These are phyloP conservation scores for Pachliopta kotzebuea DNA, from an alignment of 2,888 invertebrate species.

Conservation along the genomic window DNA sequence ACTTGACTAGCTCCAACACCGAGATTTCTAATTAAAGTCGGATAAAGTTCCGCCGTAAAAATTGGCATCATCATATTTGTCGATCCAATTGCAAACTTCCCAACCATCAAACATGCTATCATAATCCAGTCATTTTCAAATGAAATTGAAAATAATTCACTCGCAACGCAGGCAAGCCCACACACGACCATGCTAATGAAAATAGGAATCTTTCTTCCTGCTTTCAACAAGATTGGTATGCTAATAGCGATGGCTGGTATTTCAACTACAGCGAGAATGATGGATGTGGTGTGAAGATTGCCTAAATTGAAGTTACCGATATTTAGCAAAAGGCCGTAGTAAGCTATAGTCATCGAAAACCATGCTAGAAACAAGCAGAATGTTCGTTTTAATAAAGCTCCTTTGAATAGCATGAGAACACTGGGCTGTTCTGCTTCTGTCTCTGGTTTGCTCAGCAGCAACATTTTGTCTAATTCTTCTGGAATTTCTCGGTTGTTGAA, in stretches of 20 bases:
- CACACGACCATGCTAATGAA: conserved; percentile 84
- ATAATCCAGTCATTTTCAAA: conserved; percentile 83
- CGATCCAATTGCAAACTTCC: conserved; percentile 89
- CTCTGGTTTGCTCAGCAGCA: conserved; percentile 76
- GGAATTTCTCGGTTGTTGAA: conserved; percentile 84
- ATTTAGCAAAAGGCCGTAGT: conserved; percentile 88
- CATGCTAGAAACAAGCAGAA: conserved; percentile 86
- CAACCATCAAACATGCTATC: conserved; percentile 88
- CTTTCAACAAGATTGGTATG: conserved; percentile 86
- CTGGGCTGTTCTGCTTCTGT: conserved; percentile 73
- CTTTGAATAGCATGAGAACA: conserved; percentile 84
- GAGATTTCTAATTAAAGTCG: conserved; percentile 85
- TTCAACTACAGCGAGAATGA: conserved; percentile 87
- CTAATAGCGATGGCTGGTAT: conserved; percentile 88
- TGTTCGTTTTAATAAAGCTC: conserved; percentile 84
- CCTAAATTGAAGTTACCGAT: conserved; percentile 87
- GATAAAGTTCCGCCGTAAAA: conserved; percentile 86
- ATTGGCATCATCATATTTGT: conserved; percentile 90
- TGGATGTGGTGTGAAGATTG: conserved; percentile 87
- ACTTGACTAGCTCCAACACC: conserved; percentile 89
- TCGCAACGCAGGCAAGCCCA: conserved; percentile 85
- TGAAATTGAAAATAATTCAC: conserved; percentile 76
- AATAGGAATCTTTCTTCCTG: conserved; percentile 86
- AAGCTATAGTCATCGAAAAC: conserved; percentile 89
- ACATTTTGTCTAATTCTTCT: conserved; percentile 84